Percentiles rank a stretch among this genome's conserved stretches.
phyloP scores from a whole-genome alignment of 2,888 invertebrate species.

The Andrena praecox region DNA sequence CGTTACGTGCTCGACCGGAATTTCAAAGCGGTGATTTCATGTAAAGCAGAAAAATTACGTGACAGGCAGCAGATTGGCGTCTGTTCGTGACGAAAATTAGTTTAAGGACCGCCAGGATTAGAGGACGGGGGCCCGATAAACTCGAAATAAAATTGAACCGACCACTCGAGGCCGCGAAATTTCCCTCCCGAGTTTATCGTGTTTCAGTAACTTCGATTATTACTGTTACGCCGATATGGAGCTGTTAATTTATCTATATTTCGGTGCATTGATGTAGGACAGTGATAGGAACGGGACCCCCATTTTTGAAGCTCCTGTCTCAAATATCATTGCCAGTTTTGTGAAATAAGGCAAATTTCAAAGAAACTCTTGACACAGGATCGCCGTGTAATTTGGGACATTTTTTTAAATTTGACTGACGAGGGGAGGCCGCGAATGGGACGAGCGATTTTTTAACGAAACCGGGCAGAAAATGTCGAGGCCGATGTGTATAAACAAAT shows the following conservation, averaged over 20 bases:
- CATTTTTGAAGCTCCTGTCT: no score
- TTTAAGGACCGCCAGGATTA: neutral
- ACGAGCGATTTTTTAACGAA: no score
- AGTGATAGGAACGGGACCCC: no score
- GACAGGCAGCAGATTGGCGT: slow-evolving; percentile 16
- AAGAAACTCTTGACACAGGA: no score
- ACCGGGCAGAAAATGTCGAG: no score
- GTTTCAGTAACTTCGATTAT: slow-evolving; percentile 8
- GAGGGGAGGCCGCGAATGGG: no score
- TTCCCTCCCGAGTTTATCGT: neutral
- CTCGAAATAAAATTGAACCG: slow-evolving; percentile 23
- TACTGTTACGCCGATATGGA: neutral
- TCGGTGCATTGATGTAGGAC: no score
- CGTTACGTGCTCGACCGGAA: slow-evolving; percentile 15
- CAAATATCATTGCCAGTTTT: no score
- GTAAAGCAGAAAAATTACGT: slow-evolving; percentile 48
- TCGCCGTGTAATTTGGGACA: no score
- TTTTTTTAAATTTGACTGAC: no score
- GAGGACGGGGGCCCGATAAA: slow-evolving; percentile 22
- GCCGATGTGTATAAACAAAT: no score
- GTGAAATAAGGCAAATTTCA: no score
- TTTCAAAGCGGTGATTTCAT: slow-evolving; percentile 45
- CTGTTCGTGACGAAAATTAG: slow-evolving; percentile 59
- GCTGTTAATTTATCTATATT: neutral
- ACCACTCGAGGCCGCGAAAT: neutral